Percentiles rank a stretch among this genome's conserved stretches.
phyloP scores from a whole-genome alignment of 2,113 vertebrate species.

The Azemiops feae region DNA sequence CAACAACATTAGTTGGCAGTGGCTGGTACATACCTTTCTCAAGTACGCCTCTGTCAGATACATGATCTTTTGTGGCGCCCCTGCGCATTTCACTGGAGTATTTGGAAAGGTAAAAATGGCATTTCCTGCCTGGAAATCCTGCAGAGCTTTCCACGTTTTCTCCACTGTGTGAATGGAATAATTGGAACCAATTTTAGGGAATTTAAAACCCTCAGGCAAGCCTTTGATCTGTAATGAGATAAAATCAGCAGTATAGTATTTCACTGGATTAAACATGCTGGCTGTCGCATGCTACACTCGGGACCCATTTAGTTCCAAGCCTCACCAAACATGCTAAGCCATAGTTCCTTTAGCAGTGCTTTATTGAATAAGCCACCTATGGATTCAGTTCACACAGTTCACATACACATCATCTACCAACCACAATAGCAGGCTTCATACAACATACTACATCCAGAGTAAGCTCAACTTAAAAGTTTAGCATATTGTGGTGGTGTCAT shows the following conservation, averaged over 20 bases:
- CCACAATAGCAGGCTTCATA: not conserved
- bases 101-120: constrained; percentile 93
- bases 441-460: not conserved
- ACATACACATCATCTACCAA: not conserved
- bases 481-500: not conserved
- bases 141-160: constrained; percentile 92
- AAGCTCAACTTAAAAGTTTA: not conserved
- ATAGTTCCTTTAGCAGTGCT: not conserved
- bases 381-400: not conserved
- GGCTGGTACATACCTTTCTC: constrained; percentile 78
- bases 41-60: constrained; percentile 89
- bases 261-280: not conserved
- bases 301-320: not conserved
- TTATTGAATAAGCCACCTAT: not conserved
- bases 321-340: not conserved
- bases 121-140: constrained; percentile 90
- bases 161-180: constrained; percentile 88
- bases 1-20: not conserved
- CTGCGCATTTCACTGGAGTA: constrained; percentile 92
- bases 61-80: constrained; percentile 98
- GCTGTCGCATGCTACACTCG: not conserved
- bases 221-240: constrained; percentile 86
- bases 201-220: constrained; percentile 87
- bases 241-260: constrained; percentile 30
- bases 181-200: constrained; percentile 94